Base-by-base conservation (phyloP, 2,113 vertebrate species). In the Passer montanus region DNA sequence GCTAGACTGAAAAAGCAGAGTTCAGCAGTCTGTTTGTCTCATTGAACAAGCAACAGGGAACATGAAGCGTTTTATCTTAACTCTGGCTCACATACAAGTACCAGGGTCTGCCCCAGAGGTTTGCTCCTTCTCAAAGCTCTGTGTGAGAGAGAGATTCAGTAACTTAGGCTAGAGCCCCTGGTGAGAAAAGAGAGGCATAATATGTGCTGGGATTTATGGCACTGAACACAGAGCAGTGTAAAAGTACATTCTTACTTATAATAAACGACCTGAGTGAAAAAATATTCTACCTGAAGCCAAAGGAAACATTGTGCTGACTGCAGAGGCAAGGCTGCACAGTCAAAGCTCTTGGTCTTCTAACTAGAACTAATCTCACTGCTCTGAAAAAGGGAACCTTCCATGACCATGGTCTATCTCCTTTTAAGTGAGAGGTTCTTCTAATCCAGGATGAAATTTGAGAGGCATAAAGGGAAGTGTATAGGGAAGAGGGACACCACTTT, bases 241-340 rank as follows among this genome's bases (percentile, higher is more conserved):
- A 92, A 95, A 96, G 80, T 91, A 84, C 86, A 63, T 91, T 94
- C 80, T 88, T 35, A 59, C 33, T 96, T 78, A 30, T 33, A 78
- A 94, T 75, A 56, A 94, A 95, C 0, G 33, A 81, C 90, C 64
- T 72, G 93, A 89, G 52, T 3, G 8, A 92, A 89, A 88, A 95
- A 92, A 52, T 60, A 81, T 63, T 89, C 76, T 86, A 94, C 94
- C 89, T 93, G 91, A 84, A 89, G 89, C 94, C 91, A 93, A 93
- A 52, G 86, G 94, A 90, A 96, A 97, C 64, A 90, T 58, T 74
- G 72, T 58, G 41, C 74, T 85, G 70, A 82, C 63, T 91, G 89
- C 41, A 44, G 55, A 93, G 37, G 75, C 84, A 85, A 66, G 28
- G 74, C 89, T 93, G 66, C 44, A 43, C 56, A 95, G 50, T 74